Conservation (phyloP, 2,888 invertebrate genomes). For the Eustalomyia histrio region DNA sequence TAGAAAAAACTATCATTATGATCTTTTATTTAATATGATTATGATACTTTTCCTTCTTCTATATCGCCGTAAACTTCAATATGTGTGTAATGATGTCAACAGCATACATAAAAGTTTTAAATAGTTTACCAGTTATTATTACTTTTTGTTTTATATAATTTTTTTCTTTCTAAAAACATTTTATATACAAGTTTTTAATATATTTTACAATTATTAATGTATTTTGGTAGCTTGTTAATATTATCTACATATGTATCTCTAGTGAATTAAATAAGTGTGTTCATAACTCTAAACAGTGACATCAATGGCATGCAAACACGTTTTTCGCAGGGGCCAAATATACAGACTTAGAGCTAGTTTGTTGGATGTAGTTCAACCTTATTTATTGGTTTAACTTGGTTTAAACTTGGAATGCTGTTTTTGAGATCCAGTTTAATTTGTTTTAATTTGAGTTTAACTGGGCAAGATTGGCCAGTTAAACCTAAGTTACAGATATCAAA, state of each 20-base stretch:
- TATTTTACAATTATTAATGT: not conserved
- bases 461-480: no score
- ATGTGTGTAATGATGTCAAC: constrained; percentile 38
- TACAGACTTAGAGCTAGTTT: no score
- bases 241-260: not conserved
- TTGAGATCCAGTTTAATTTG: no score
- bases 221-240: not conserved
- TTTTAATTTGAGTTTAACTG: no score
- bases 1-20: constrained; percentile 20
- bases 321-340: no score
- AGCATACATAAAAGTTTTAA: constrained; percentile 39
- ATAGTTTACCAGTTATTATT: constrained; percentile 32
- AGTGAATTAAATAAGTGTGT: no score
- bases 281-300: no score
- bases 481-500: no score
- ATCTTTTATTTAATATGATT: constrained; percentile 42
- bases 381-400: no score
- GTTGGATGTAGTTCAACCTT: no score
- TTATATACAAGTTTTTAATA: not conserved
- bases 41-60: constrained; percentile 24
- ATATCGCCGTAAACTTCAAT: constrained; percentile 16
- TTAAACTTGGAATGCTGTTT: no score
- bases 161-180: not conserved
- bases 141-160: not conserved
- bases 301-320: no score